phyloP scores from a whole-genome alignment of 2,888 invertebrate species.

The Hesperia comma region DNA sequence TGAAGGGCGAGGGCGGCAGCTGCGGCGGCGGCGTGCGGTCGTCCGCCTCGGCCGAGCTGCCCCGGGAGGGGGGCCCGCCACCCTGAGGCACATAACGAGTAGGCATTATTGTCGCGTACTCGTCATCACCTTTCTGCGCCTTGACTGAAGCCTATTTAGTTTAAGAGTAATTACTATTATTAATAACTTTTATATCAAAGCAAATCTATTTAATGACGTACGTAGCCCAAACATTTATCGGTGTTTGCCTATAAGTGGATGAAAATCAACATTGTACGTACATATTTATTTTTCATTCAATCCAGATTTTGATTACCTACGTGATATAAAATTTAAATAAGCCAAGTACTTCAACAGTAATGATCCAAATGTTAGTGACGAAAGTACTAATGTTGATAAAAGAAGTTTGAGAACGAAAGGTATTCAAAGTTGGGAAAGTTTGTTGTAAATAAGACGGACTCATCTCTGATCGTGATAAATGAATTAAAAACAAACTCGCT shows the following conservation, averaged over 20 bases:
- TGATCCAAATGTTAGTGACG: not conserved
- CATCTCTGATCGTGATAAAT: slow-evolving; percentile 38
- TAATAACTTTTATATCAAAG: too few relatives aligned
- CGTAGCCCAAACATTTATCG: too few relatives aligned
- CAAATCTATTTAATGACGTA: too few relatives aligned
- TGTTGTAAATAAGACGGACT: slow-evolving; percentile 37
- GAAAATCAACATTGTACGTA: not conserved
- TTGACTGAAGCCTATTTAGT: too few relatives aligned
- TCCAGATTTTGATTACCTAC: too few relatives aligned
- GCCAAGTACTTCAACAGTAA: not conserved
- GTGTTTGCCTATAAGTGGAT: not conserved
- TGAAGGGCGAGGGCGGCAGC: slow-evolving; percentile 87
- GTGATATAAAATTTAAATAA: not conserved
- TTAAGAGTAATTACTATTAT: too few relatives aligned
- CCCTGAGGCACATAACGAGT: slow-evolving; percentile 59
- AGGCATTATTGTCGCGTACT: slow-evolving; percentile 40
- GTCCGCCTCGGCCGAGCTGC: slow-evolving; percentile 85
- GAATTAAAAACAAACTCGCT: slow-evolving; percentile 40
- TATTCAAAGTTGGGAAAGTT: slow-evolving; percentile 35
- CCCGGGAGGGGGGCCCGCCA: slow-evolving; percentile 84
- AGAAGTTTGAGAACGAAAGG: slow-evolving; percentile 29
- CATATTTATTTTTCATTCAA: too few relatives aligned
- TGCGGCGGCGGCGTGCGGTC: slow-evolving; percentile 81
- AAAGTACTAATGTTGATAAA: slow-evolving; percentile 19
- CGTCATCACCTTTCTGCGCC: slow-evolving; percentile 18